A percentile compares a stretch with the other conserved stretches of the same genome.
phyloP scores from a whole-genome alignment of 2,113 vertebrate genomes.

The Malurus cyaneus region DNA sequence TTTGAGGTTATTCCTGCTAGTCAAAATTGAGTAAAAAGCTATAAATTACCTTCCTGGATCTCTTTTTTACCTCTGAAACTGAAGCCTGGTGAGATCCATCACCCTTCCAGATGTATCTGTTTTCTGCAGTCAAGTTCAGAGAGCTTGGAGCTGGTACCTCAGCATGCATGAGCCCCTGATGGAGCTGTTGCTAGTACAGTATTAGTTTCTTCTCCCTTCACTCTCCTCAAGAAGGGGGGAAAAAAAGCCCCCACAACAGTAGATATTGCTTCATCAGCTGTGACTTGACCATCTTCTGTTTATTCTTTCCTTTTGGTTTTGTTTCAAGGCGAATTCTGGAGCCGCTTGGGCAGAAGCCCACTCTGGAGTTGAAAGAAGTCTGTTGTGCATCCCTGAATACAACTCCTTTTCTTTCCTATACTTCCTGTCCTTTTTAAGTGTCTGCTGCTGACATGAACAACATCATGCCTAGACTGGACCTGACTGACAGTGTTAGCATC shows the following conservation, averaged over 20 bases:
- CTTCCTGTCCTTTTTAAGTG: conserved; percentile 54
- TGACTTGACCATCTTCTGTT: not conserved
- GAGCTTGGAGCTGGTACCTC: not conserved
- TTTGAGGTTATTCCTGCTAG: not conserved
- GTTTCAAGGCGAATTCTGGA: not conserved
- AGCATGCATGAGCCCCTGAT: not conserved
- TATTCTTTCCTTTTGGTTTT: not conserved
- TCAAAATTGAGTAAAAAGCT: not conserved
- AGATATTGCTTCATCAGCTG: not conserved
- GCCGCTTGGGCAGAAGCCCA: not conserved
- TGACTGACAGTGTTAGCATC: conserved; percentile 81
- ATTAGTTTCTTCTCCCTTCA: not conserved
- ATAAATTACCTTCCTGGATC: not conserved
- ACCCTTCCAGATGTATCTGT: not conserved
- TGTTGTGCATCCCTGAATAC: not conserved
- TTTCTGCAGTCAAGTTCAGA: not conserved
- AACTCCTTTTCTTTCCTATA: conserved; percentile 25
- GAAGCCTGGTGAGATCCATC: not conserved
- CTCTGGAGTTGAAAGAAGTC: not conserved
- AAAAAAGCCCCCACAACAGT: accelerated
- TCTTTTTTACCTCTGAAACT: not conserved
- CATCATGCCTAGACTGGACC: conserved; percentile 79
- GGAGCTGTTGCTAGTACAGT: not conserved
- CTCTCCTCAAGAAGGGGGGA: not conserved
- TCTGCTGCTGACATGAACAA: conserved; percentile 72